Percentiles rank a stretch among this genome's conserved stretches.
Conservation (phyloP, 2,888 invertebrate species). For the Vesta saturnalis region DNA sequence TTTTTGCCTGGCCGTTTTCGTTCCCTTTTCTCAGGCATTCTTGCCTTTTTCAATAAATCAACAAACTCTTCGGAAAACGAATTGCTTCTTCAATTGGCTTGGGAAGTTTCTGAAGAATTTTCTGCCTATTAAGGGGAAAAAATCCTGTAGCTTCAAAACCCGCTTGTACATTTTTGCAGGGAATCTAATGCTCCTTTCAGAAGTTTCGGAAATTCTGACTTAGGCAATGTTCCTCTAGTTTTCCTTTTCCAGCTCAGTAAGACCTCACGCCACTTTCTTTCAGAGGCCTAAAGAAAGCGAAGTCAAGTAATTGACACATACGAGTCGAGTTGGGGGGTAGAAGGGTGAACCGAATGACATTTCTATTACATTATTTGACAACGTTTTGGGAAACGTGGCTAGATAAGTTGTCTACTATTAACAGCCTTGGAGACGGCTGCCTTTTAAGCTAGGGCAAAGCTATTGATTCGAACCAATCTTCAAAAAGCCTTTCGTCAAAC, state of each 20-base stretch:
- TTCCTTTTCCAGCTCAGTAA: background rate
- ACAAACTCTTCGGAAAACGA: background rate
- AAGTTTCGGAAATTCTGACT: background rate
- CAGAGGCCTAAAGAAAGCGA: background rate
- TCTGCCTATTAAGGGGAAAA: background rate
- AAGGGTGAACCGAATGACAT: no score
- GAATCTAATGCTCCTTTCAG: background rate
- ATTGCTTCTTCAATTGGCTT: background rate
- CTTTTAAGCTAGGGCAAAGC: background rate
- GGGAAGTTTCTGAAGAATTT: background rate
- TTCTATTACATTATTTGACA: background rate
- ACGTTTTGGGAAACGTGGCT: background rate
- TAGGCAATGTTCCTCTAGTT: background rate
- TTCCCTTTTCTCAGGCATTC: background rate
- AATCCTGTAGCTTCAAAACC: background rate
- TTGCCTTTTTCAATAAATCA: background rate
- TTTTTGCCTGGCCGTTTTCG: conserved; percentile 17
- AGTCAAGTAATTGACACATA: background rate
- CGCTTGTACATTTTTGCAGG: no score
- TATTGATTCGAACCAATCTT: background rate
- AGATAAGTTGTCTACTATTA: background rate
- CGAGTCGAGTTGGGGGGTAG: background rate
- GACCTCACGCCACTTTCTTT: no score
- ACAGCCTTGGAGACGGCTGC: background rate
- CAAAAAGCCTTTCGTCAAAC: no score